Evolutionary conservation across 2,888 invertebrate genomes (phyloP).

Genomic region (Trimorus sp.): DNA sequence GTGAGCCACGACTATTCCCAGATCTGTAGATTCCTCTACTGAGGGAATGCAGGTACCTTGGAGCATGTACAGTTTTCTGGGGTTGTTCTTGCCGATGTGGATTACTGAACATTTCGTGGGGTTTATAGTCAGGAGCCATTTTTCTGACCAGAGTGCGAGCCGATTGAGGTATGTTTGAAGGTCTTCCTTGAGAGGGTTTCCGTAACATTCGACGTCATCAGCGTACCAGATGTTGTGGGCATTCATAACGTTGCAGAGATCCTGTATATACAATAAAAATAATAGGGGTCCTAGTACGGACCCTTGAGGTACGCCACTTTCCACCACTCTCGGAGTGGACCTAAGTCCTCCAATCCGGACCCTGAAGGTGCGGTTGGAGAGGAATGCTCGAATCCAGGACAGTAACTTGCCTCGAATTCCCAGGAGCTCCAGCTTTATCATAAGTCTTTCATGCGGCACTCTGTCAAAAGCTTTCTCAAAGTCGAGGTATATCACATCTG

Average conservation of each 20-base stretch:
- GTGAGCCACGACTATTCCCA: too few relatives aligned
- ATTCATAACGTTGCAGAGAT: too few relatives aligned
- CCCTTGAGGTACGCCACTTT: background rate
- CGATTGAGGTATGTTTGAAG: too few relatives aligned
- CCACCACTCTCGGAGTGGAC: too few relatives aligned
- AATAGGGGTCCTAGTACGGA: background rate
- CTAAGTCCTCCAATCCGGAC: background rate
- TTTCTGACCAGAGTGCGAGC: too few relatives aligned
- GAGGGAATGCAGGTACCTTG: too few relatives aligned
- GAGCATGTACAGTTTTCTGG: too few relatives aligned
- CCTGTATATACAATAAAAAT: background rate
- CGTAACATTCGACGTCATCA: background rate
- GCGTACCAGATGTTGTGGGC: too few relatives aligned
- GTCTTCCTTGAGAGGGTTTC: too few relatives aligned
- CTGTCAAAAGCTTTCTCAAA: constrained; percentile 1
- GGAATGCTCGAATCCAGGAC: too few relatives aligned
- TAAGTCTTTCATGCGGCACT: background rate
- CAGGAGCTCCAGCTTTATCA: background rate
- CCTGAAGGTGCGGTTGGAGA: background rate
- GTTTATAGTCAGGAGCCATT: background rate
- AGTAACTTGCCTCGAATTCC: background rate
- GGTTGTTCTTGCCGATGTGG: background rate
- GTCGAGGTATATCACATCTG: background rate
- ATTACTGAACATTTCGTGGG: background rate
- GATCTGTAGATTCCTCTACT: too few relatives aligned